A percentile compares a stretch with the other conserved stretches of the same genome.
Evolutionary conservation across 2,113 vertebrate species (phyloP).

Genomic region (Dunckerocampus dactyliophorus): DNA sequence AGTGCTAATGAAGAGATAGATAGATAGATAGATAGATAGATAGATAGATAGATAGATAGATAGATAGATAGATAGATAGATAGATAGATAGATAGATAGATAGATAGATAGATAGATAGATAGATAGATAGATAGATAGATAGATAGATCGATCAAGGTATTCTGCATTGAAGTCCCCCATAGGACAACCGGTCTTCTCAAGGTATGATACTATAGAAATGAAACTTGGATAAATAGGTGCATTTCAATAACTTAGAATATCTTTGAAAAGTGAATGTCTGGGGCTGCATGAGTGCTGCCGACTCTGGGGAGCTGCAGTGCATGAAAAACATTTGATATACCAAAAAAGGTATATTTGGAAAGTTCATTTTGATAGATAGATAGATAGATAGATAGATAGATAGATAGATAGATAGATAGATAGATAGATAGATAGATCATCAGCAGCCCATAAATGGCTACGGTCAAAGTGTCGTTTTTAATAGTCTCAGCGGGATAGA

Average conservation of each 20-base stretch:
- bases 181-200: no score
- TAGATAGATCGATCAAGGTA: neutral
- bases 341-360: no score
- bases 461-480: slow-evolving; percentile 23
- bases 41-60: slow-evolving; percentile 4
- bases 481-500: slow-evolving; percentile 21
- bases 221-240: no score
- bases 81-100: slow-evolving; percentile 1
- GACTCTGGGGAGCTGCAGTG: no score
- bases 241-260: no score
- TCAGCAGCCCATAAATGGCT: neutral
- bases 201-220: no score
- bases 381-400: neutral
- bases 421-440: neutral
- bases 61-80: slow-evolving; percentile 4
- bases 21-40: neutral
- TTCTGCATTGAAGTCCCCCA: no score
- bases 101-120: neutral
- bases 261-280: no score
- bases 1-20: no score
- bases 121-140: neutral
- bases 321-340: no score
- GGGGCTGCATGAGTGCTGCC: no score
- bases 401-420: neutral
- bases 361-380: neutral